These are phyloP conservation scores for Plodia interpunctella DNA, from an alignment of 1,140 invertebrate species.

Conservation along the genomic window DNA sequence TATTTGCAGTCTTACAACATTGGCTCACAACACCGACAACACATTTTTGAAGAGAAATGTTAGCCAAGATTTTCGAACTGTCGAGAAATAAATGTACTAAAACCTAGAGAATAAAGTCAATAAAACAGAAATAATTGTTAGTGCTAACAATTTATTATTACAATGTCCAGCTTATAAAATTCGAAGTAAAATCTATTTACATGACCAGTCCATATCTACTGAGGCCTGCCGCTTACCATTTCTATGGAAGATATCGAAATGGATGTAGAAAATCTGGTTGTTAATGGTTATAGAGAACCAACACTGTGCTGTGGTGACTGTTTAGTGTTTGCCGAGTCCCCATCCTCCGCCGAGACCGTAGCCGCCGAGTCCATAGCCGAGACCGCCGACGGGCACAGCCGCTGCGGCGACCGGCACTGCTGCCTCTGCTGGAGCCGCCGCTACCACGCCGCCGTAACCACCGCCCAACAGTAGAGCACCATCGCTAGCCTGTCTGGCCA, in stretches of 20 bases:
- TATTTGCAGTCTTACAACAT: no score
- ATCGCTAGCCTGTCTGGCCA: constrained; percentile 48
- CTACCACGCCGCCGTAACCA: neutral
- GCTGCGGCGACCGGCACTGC: constrained; percentile 19
- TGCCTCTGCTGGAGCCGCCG: constrained; percentile 17
- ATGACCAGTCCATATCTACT: constrained; percentile 36
- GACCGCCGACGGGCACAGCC: constrained; percentile 14
- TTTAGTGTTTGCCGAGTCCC: constrained; percentile 32
- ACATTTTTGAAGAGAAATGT: no score
- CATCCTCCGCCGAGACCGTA: constrained; percentile 31
- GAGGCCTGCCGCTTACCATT: constrained; percentile 59
- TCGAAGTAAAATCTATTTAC: constrained; percentile 46
- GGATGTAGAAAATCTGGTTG: constrained; percentile 52
- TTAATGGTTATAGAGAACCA: constrained; percentile 34
- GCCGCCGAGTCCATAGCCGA: constrained; percentile 22
- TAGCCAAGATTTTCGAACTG: no score
- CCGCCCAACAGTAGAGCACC: constrained; percentile 44
- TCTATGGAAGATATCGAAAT: constrained; percentile 44
- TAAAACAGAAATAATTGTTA: constrained; percentile 13
- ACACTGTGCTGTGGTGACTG: constrained; percentile 20
- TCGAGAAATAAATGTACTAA: no score
- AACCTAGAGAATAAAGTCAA: no score
- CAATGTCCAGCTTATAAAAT: constrained; percentile 23
- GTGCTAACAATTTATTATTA: constrained; percentile 29
- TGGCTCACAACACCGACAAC: no score